Conservation (phyloP, 2,888 invertebrate genomes). For the Protophormia terraenovae region DNA sequence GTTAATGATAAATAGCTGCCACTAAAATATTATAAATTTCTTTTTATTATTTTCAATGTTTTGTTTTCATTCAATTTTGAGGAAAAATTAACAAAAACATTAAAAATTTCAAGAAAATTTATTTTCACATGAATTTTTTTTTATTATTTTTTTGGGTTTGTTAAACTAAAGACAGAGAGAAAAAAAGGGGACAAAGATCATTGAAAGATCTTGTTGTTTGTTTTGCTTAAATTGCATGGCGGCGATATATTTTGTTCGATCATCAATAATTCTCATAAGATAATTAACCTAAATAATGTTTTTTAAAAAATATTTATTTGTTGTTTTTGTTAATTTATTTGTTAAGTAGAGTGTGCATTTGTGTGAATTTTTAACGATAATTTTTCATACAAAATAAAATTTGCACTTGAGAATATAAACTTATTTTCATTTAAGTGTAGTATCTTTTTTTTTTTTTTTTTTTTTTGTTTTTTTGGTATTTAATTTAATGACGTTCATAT, state of each 20-base stretch:
- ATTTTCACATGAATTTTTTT: background rate
- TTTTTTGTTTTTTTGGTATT: background rate
- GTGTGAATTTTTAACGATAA: background rate
- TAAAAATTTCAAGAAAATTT: background rate
- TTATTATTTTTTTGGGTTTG: background rate
- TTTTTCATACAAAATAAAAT: background rate
- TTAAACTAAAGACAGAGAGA: background rate
- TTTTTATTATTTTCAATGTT: background rate
- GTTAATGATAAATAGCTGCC: slow-evolving; percentile 13
- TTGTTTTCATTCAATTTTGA: background rate
- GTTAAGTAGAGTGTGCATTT: background rate
- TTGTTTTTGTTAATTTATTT: too few relatives aligned
- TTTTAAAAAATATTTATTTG: background rate
- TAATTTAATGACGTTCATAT: slow-evolving; percentile 1
- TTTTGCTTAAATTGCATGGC: background rate
- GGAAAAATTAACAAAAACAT: background rate
- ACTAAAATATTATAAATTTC: background rate
- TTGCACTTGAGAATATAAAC: background rate
- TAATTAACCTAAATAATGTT: slow-evolving; percentile 40
- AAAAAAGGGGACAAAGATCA: background rate
- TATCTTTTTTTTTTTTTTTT: too few relatives aligned
- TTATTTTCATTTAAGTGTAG: too few relatives aligned
- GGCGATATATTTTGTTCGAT: background rate
- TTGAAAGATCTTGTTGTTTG: background rate
- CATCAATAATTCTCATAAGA: background rate